Evolutionary conservation across 2,797 vertebrate species (phyloP), one percentile per base, ranked within the genome.

Genomic region (Sebastes taczanowskii): DNA sequence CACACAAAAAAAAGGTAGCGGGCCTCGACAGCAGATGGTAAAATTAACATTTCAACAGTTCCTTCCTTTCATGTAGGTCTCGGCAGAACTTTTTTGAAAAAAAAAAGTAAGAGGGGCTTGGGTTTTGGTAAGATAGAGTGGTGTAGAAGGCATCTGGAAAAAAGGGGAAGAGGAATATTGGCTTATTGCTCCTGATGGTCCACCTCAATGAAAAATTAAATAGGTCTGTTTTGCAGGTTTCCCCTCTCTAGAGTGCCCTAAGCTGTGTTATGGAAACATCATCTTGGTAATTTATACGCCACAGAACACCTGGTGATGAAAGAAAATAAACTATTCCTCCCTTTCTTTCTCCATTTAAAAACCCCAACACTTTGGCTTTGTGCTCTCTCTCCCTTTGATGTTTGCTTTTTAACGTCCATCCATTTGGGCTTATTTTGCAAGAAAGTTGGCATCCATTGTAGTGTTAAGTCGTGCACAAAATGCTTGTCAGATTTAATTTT

Each of bases 41-140:
- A 98, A 99, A 98, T 99, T 98, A 99, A 98, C 98, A 98, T 99
- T 99, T 99, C 97, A 99, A 98, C 97, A 98, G 96, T 96, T 98
- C 95, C 93, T 95, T 94, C 95, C 97, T 98, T 99, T 99, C 96
- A 99, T 99, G 97, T 98, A 91, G 82, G 96, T 97, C 97, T 98
- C 97, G 89, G 95, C 86, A 97, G 96, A 96, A 96, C 94, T 93
- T 94, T 97, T 94, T 94, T 80, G 22, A 58, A 75, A 66, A 77
- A 77, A 52, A 82, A 75, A 74, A 71, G 95, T 90, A 86, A 79
- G 85, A 96, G 96, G 84, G 96, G 96, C 96, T 97, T 94, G 95
- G 94, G 83, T 90, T 97, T 97, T 96, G 96, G 96, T 97, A 94
- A 97, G 96, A 98, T 97, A 94, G 95, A 96, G 96, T 94, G 96